Evolutionary conservation across 2,888 invertebrate genomes (phyloP).

Genomic region (Macaria liturata): DNA sequence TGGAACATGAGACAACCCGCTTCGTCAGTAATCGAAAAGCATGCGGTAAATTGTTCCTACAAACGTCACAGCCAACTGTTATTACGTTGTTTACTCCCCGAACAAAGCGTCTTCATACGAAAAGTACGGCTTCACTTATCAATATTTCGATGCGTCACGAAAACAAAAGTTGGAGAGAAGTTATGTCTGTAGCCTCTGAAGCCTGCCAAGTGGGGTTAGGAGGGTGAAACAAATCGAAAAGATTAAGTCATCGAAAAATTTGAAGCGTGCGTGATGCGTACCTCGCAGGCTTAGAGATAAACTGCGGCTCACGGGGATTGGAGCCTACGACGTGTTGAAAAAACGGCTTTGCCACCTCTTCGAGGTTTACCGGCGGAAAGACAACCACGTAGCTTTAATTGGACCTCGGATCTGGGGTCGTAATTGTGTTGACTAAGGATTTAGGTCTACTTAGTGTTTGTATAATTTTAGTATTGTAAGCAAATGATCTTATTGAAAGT

Average conservation of each 20-base stretch:
- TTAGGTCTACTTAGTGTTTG: too few species aligned
- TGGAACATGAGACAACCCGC: too few species aligned
- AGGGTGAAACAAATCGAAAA: slow-evolving; percentile 49
- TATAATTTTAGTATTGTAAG: too few species aligned
- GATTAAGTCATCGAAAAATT: slow-evolving; percentile 65
- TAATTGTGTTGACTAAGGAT: too few species aligned
- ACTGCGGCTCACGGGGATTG: slow-evolving; percentile 27
- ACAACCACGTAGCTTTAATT: slow-evolving; percentile 35
- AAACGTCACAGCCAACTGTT: slow-evolving; percentile 4
- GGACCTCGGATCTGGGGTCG: slow-evolving; percentile 5
- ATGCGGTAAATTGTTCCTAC: slow-evolving; percentile 1
- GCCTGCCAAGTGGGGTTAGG: slow-evolving; percentile 22
- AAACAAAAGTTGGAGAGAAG: slow-evolving; percentile 13
- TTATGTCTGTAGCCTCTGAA: slow-evolving; percentile 4
- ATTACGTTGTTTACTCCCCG: slow-evolving; percentile 14
- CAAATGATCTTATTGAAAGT: too few species aligned
- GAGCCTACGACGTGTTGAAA: slow-evolving; percentile 33
- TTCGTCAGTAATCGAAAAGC: not conserved
- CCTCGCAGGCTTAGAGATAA: slow-evolving; percentile 54
- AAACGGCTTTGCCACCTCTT: slow-evolving; percentile 32
- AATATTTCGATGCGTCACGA: slow-evolving; percentile 16
- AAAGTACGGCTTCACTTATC: slow-evolving; percentile 18
- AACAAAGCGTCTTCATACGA: slow-evolving; percentile 8
- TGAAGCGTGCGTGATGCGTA: slow-evolving; percentile 62
- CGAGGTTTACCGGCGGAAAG: slow-evolving; percentile 27